These are phyloP conservation scores for Chloroceryle inda DNA, from an alignment of 2,797 vertebrate species.

Conservation along the genomic window DNA sequence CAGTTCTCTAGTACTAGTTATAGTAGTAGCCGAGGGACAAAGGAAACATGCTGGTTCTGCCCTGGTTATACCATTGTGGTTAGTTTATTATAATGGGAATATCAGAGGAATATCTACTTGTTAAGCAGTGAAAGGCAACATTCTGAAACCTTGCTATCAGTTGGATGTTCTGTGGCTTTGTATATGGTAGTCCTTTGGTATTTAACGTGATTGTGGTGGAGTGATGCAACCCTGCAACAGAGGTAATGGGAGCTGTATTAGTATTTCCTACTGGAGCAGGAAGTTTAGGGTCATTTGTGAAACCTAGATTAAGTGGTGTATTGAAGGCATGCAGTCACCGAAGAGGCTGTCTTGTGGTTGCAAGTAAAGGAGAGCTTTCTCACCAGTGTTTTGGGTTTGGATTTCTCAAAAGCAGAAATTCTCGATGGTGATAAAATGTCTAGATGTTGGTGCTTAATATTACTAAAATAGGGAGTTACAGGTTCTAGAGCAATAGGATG, in stretches of 20 bases:
- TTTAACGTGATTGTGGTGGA: background rate
- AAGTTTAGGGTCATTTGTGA: background rate
- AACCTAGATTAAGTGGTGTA: background rate
- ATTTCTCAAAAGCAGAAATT: background rate
- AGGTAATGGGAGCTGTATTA: background rate
- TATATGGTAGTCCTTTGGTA: background rate
- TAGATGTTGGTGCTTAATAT: background rate
- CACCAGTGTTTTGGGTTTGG: background rate
- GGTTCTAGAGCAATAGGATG: background rate
- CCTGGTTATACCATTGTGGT: background rate
- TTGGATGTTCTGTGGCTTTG: background rate
- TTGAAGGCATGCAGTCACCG: background rate
- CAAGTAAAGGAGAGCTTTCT: background rate
- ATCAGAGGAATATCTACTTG: background rate
- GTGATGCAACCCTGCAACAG: background rate
- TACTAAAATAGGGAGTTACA: background rate
- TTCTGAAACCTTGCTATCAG: background rate
- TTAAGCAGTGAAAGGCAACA: background rate
- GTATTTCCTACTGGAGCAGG: background rate
- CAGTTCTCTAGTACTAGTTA: background rate
- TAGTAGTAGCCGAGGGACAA: background rate
- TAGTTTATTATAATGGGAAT: background rate
- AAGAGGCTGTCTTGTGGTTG: background rate
- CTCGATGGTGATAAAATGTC: background rate
- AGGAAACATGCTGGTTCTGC: background rate